Evolutionary conservation across 2,888 invertebrate genomes (phyloP), one percentile per base, ranked within the genome.

Genomic region (Mimas tiliae): DNA sequence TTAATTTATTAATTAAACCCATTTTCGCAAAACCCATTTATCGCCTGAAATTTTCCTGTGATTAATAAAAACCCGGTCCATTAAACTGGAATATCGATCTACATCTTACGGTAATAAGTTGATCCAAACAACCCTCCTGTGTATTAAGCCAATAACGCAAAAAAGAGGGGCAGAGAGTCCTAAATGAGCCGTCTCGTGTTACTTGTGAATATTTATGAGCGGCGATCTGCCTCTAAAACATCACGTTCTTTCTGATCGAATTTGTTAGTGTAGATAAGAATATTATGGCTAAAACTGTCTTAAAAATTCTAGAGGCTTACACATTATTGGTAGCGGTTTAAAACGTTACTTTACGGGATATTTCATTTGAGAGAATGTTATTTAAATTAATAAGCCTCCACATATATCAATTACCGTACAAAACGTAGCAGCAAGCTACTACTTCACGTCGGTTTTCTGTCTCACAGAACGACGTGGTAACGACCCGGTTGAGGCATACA

Each of bases 171-270:
- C 84, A 83, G 81, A 77, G 70, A 78, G 78, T 76, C 81, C 87
- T 88, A 89, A 93, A 93, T 93, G 93, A 93, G 89, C 82, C 90
- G 84, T 89, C 90, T 91, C 89, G 73, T 81, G 86, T 91, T 85
- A 86, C 92, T 86, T 76, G 76, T 93, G 92, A 91, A 93, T 93
- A 93, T 93, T 93, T 92, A 93, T 93, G 90, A 92, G 88, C 73
- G 81, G 79, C 83, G 76, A 85, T 85, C 82, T 82, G 77, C 78
- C 78, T 78, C 68, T 75, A 63, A 74, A 69, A 77, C 82, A 82
- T 83, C 81, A 79, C 78, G 76, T 68, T 77, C 71, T 72, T 81
- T 83, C 84, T 88, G 85, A 88, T 87, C 81, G 75, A 78, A 81
- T 85, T 85, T 82, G 74, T 80, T 79, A 73, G 65, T 74, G 68